Evolutionary conservation across 1,140 invertebrate species (phyloP).

Genomic region (Dinoponera quadriceps): DNA sequence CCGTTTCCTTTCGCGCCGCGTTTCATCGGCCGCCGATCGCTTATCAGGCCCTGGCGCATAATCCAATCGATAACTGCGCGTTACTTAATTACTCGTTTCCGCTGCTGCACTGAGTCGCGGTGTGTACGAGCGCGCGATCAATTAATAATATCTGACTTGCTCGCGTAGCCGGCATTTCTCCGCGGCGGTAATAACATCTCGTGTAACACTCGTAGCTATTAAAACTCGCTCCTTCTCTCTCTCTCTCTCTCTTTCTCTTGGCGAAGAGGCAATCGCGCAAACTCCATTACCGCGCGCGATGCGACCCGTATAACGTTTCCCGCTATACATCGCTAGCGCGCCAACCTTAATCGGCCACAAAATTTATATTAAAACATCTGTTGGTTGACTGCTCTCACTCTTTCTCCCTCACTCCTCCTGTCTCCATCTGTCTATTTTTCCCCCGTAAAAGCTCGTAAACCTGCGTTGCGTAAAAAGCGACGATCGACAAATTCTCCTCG

Average conservation of each 20-base stretch:
- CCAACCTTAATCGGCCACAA: conserved; percentile 50
- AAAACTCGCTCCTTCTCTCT: conserved; percentile 25
- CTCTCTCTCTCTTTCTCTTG: conserved; percentile 13
- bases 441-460: conserved; percentile 35
- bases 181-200: conserved; percentile 51
- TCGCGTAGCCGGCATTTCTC: conserved; percentile 25
- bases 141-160: conserved; percentile 43
- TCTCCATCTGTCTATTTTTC: too few species aligned
- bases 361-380: conserved; percentile 61
- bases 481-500: conserved; percentile 36
- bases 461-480: not conserved
- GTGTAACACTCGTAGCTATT: conserved; percentile 51
- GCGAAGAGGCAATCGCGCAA: conserved; percentile 59
- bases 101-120: conserved; percentile 18
- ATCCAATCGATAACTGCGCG: conserved; percentile 46
- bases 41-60: conserved; percentile 14
- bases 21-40: conserved; percentile 38
- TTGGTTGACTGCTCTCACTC: not conserved
- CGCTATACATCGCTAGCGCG: conserved; percentile 30
- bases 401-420: too few species aligned
- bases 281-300: conserved; percentile 50
- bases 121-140: conserved; percentile 26
- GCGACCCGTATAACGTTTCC: not conserved
- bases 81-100: conserved; percentile 56
- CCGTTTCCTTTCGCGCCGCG: not conserved